A percentile compares a stretch with the other conserved stretches of the same genome.
These are phyloP conservation scores for Hydropotes inermis DNA, from an alignment of 2,113 vertebrate genomes.

Conservation along the genomic window DNA sequence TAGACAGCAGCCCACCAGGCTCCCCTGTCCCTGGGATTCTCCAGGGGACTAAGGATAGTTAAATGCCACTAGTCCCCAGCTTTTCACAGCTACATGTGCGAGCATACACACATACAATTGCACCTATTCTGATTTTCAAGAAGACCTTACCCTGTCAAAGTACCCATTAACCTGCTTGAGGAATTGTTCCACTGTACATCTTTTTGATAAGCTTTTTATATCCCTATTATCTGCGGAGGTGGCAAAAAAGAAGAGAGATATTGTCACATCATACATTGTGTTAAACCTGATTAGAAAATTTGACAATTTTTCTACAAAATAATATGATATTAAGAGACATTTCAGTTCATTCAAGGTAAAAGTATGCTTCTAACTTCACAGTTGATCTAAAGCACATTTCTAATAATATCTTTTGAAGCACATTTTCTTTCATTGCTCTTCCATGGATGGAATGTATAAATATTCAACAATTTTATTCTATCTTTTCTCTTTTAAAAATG, in stretches of 20 bases:
- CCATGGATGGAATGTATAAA: not conserved
- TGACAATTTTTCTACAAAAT: not conserved
- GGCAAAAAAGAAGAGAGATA: not conserved
- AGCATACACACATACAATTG: not conserved
- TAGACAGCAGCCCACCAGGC: too few species aligned
- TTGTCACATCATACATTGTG: not conserved
- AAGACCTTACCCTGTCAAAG: accelerated
- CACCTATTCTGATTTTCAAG: not conserved
- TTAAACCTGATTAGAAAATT: not conserved
- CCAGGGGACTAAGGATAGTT: not conserved
- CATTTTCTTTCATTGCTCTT: not conserved
- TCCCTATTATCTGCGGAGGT: not conserved
- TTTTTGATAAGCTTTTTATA: not conserved
- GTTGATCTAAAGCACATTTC: not conserved
- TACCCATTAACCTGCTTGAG: not conserved
- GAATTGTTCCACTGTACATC: not conserved
- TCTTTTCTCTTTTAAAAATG: not conserved
- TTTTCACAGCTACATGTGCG: not conserved
- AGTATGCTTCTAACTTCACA: not conserved
- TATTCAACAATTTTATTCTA: not conserved
- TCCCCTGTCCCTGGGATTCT: too few species aligned
- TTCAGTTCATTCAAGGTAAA: not conserved
- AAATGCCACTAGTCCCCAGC: accelerated
- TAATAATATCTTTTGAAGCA: not conserved
- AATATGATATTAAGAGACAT: not conserved